phyloP scores from a whole-genome alignment of 2,113 vertebrate species.

The Dasyurus viverrinus region DNA sequence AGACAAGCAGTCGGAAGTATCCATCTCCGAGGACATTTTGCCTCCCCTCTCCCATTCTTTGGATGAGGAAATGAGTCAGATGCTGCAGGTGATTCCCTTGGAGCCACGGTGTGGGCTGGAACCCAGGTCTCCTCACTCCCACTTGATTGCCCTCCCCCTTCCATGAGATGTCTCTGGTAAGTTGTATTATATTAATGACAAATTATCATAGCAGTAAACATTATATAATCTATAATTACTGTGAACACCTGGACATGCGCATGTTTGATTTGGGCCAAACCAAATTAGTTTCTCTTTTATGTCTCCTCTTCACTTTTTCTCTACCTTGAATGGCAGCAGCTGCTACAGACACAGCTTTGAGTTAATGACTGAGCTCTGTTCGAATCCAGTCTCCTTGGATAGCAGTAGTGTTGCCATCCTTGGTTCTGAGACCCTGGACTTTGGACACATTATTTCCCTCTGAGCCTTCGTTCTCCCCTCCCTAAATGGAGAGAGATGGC shows the following conservation, averaged over 20 bases:
- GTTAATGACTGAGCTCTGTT: background rate
- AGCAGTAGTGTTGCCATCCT: background rate
- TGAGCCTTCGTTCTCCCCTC: background rate
- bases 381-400: background rate
- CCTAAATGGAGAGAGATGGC: background rate
- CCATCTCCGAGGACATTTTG: background rate
- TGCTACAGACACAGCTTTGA: background rate
- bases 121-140: background rate
- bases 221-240: background rate
- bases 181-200: background rate
- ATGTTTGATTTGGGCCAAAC: background rate
- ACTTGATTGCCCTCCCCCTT: background rate
- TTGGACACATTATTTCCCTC: background rate
- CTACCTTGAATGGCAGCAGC: background rate
- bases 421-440: background rate
- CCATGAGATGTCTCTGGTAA: background rate
- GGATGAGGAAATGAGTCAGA: background rate
- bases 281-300: background rate
- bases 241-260: background rate
- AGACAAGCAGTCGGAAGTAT: background rate
- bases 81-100: too few relatives aligned
- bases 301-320: background rate
- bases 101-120: background rate
- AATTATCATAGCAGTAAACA: background rate
- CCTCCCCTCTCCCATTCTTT: background rate